A percentile compares a stretch with the other conserved stretches of the same genome.
Conservation (phyloP, 1,140 invertebrate species). For the Holcopasites calliopsidis region DNA sequence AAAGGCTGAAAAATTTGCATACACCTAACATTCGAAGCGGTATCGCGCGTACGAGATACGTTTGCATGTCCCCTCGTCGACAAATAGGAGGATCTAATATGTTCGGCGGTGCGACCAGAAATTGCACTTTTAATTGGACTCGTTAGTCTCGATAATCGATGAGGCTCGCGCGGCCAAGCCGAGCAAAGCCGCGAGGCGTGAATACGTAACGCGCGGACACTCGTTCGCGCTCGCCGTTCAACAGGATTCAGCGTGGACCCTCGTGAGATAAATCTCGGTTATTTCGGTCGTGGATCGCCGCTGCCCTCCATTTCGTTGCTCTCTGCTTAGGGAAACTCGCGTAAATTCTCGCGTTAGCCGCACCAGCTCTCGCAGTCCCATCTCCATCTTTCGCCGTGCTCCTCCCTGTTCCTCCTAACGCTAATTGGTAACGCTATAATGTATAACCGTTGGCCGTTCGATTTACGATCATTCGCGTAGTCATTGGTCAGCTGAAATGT, state of each 20-base stretch:
- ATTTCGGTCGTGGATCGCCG: conserved; percentile 61
- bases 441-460: too few species aligned
- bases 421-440: too few species aligned
- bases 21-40: too few species aligned
- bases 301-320: conserved; percentile 25
- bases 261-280: conserved; percentile 69
- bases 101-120: not conserved
- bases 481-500: too few species aligned
- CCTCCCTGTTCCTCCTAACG: too few species aligned
- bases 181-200: not conserved
- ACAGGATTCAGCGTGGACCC: conserved; percentile 63
- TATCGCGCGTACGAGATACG: too few species aligned
- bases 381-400: not conserved
- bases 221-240: conserved; percentile 52
- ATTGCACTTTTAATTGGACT: conserved; percentile 17
- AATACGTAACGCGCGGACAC: conserved; percentile 43
- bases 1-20: too few species aligned
- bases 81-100: not conserved
- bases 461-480: too few species aligned
- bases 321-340: conserved; percentile 43
- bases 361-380: not conserved
- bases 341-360: conserved; percentile 55
- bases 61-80: too few species aligned
- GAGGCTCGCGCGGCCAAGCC: too few species aligned
- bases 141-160: conserved; percentile 36